These are phyloP conservation scores for Andrena dorsata DNA, from an alignment of 2,888 invertebrate genomes.

Conservation along the genomic window DNA sequence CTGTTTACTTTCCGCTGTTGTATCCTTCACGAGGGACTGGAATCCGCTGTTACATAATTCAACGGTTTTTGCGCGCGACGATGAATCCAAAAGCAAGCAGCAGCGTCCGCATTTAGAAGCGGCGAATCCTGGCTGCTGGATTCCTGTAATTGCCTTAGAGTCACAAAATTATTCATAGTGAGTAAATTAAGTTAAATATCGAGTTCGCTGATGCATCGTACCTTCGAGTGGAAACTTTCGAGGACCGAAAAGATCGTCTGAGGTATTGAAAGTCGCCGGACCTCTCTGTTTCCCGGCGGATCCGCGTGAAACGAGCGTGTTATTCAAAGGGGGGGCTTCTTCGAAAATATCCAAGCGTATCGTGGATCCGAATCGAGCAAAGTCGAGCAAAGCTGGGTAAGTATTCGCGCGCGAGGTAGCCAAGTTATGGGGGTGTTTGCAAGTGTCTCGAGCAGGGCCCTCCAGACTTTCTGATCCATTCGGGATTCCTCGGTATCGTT, in stretches of 20 bases:
- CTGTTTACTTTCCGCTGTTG: conserved; percentile 9
- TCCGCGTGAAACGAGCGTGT: neutral
- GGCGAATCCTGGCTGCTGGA: neutral
- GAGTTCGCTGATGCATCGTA: no score
- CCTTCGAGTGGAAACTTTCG: no score
- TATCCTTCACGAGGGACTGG: conserved; percentile 23
- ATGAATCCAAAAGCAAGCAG: neutral
- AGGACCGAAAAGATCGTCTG: no score
- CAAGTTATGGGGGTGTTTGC: conserved; percentile 41
- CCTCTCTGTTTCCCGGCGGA: neutral
- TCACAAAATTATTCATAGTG: no score
- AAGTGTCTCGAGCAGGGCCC: conserved; percentile 62
- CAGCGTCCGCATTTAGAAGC: neutral
- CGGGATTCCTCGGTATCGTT: conserved; percentile 36
- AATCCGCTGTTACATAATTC: conserved; percentile 34
- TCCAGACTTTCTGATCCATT: conserved; percentile 24
- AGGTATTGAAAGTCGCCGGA: neutral
- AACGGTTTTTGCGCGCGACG: neutral
- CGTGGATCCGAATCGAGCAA: neutral
- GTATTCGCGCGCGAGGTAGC: neutral
- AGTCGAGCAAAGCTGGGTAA: conserved; percentile 3
- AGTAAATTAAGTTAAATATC: no score
- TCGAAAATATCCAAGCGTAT: neutral
- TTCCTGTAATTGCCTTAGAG: no score
- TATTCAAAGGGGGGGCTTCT: neutral